Evolutionary conservation across 2,797 vertebrate genomes (phyloP).

Genomic region (Chelonia mydas): DNA sequence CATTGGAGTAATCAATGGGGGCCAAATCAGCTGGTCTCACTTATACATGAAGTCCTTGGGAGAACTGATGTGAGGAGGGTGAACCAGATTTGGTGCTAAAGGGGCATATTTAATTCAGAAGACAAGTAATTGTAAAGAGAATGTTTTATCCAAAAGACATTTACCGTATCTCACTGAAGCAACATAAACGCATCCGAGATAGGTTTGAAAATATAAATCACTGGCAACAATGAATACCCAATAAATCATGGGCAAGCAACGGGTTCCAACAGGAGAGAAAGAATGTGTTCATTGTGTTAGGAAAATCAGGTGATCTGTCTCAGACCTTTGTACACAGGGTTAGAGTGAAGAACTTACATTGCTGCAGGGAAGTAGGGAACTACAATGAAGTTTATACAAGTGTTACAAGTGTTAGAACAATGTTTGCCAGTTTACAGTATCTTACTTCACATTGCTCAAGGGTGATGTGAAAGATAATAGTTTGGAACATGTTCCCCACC

Average conservation of each 20-base stretch:
- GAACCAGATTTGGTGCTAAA: neutral
- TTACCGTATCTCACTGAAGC: constrained; percentile 44
- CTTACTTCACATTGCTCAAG: constrained; percentile 74
- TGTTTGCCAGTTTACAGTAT: constrained; percentile 68
- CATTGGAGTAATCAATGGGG: neutral
- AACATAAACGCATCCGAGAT: neutral
- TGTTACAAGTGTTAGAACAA: constrained; percentile 65
- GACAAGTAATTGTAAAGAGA: constrained; percentile 31
- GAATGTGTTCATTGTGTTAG: constrained; percentile 58
- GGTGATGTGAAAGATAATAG: constrained; percentile 71
- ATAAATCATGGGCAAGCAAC: constrained; percentile 56
- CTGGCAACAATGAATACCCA: constrained; percentile 45
- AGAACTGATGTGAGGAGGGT: neutral
- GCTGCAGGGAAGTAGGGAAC: constrained; percentile 58
- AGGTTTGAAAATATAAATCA: constrained; percentile 67
- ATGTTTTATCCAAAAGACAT: constrained; percentile 37
- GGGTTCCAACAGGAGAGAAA: constrained; percentile 44
- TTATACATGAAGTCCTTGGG: neutral
- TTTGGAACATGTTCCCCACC: constrained; percentile 69
- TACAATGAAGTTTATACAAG: constrained; percentile 30
- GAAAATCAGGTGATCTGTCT: constrained; percentile 48
- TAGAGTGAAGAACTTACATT: constrained; percentile 54
- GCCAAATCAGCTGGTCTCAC: neutral
- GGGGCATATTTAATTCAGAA: neutral
- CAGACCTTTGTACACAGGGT: constrained; percentile 50